Evolutionary conservation across 2,797 vertebrate species (phyloP).

Genomic region (Hydrophis major): DNA sequence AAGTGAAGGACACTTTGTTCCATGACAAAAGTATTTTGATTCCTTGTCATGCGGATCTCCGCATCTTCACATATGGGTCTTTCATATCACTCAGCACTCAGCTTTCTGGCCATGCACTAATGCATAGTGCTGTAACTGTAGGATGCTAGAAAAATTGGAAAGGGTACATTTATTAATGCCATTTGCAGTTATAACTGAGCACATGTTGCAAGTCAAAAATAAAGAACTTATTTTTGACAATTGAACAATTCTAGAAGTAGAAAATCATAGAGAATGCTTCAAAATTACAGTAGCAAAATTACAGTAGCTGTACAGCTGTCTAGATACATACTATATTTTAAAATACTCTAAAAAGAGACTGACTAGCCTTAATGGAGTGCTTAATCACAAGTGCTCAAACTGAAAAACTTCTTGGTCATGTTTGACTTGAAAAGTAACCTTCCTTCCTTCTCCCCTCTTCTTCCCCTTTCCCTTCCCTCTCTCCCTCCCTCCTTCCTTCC

Average conservation of each 20-base stretch:
- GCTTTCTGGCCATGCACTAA: background rate
- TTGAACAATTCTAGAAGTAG: background rate
- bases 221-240: background rate
- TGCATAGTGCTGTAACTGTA: background rate
- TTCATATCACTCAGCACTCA: background rate
- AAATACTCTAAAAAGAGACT: background rate
- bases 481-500: background rate
- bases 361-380: background rate
- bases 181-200: background rate
- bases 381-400: background rate
- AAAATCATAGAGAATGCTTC: background rate
- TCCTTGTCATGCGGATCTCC: background rate
- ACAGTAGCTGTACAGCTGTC: background rate
- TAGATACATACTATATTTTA: background rate
- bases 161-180: background rate
- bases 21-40: background rate
- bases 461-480: too few relatives aligned
- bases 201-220: background rate
- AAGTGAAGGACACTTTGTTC: background rate
- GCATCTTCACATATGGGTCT: background rate
- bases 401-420: background rate
- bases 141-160: background rate
- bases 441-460: background rate
- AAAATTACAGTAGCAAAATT: background rate
- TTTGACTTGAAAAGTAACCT: background rate